phyloP scores from a whole-genome alignment of 2,888 invertebrate genomes.

The Coleophora flavipennella region DNA sequence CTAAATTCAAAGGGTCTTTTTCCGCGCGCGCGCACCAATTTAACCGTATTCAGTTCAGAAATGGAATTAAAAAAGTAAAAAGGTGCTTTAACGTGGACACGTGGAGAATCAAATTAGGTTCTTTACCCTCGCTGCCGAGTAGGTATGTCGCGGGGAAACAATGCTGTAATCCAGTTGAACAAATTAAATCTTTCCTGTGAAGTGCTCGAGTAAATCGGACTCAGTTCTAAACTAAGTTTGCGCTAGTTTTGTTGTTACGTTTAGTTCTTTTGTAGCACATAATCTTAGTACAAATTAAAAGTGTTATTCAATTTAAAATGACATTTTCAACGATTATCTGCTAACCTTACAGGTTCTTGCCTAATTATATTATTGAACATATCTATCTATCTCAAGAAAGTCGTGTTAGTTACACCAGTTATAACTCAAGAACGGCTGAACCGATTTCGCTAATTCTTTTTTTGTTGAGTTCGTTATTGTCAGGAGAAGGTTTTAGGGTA shows the following conservation, averaged over 20 bases:
- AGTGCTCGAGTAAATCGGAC: constrained; percentile 13
- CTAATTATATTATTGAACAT: too few relatives aligned
- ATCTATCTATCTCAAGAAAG: too few relatives aligned
- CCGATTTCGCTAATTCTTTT: too few relatives aligned
- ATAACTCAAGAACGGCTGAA: too few relatives aligned
- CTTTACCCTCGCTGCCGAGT: constrained; percentile 27
- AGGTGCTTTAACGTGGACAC: constrained; percentile 18
- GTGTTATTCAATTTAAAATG: too few relatives aligned
- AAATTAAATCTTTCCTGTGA: constrained; percentile 35
- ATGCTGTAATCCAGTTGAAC: constrained; percentile 37
- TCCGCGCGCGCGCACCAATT: constrained; percentile 21
- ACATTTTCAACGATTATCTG: too few relatives aligned
- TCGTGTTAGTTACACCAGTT: too few relatives aligned
- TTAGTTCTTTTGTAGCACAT: not conserved
- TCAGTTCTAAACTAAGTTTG: constrained; percentile 1
- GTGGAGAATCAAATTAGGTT: constrained; percentile 36
- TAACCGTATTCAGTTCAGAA: constrained; percentile 36
- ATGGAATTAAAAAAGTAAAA: constrained; percentile 34
- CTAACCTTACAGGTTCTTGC: too few relatives aligned
- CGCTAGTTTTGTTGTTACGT: too few relatives aligned
- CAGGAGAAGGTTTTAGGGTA: too few relatives aligned
- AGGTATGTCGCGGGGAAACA: constrained; percentile 37
- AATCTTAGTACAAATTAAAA: too few relatives aligned
- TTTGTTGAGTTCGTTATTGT: too few relatives aligned
- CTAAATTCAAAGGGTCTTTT: not conserved